Base-by-base conservation (phyloP, 1,140 invertebrate genomes). In the Amyelois transitella region DNA sequence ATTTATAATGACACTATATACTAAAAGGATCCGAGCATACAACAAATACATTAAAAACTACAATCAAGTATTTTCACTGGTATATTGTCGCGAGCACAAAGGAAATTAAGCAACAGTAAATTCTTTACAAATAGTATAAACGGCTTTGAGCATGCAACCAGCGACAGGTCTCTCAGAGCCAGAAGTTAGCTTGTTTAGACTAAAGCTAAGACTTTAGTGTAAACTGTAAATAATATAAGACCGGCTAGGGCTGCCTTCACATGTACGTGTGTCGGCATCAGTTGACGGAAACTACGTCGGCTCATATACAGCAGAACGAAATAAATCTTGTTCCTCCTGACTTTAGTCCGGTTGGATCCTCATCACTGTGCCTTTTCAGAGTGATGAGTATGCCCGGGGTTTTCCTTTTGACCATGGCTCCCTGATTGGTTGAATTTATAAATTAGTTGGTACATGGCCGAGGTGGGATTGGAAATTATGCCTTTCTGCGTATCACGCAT, bases 191-290 rank as follows among this genome's bases (percentile, higher is more conserved):
- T 73, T 71, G 67, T 68, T 73, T 75, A 77, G 74, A 76, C 64
- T 69, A 72, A 64, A 75, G 68, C 66, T 65, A 66, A 73, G 64
- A 62, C 66, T 76, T 67, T 69, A 14, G 12, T 38, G 32, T 38
- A 38, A 38, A 38, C 62, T 55, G 69, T 76, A 74, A 81, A 81
- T 77, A 79, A 71, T 69, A 74, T 65, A 71, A 76, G 76, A 74
- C 76, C 60, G 62, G 62, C 67, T 64, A 53, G 54, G 57, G 64
- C 71, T 66, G 64, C 67, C 75, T 75, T 76, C 64, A 62, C 76
- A 69, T 81, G 74, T 84, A 72, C 74, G 68, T 70, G 71, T 73
- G 65, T 67, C 68, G 66, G 58, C 66, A 62, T 59, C 51, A 75
- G 75, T 81, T 78, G 69, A 78, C 72, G 71, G 58, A 69, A 62